Evolutionary conservation across 2,888 invertebrate genomes (phyloP), one percentile per base, ranked within the genome.

Genomic region (Plusia festucae): DNA sequence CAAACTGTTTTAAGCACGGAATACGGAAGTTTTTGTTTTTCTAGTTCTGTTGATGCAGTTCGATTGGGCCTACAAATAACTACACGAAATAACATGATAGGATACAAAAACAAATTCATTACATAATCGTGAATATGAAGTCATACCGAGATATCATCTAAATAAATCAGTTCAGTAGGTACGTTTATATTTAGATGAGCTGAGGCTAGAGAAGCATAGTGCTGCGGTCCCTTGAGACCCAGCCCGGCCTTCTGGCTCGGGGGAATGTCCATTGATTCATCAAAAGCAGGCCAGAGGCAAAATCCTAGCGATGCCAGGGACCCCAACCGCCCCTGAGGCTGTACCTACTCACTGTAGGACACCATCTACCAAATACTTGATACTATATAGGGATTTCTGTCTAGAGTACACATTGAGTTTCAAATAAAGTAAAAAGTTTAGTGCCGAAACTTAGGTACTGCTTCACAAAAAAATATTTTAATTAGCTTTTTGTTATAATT

Each of bases 201-300:
- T 49, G 15, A 66, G 55, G 52, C 76, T 68, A 65, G 56, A 64
- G 69, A 32, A 60, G 62, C 65, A 44, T 64, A 68, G 65, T 60
- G 59, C 27, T 64, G 24, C 30, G 20, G 30, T 70, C 79, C 58
- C 73, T 2, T 9, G 63, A 65, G 84, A 82, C 83, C 65, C 65
- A 77, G 83, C 70, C 85, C 82, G 77, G 83, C 82, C 79, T 76
- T 74, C 72, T 53, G 55, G 71, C 89, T 82, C 82, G 53, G 22
- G 88, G 84, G 89, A 85, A 60, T 73, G 67, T 75, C 86, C 86
- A 88, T 88, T 87, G 87, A 88, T 88, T 88, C 84, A 87, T 88
- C 88, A 86, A 85, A 85, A 86, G 83, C 85, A 86, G 84, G 84
- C 84, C 85, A 81, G 75, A 79, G 78, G 82, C 79, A 69, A 78